Evolutionary conservation across 2,113 vertebrate species (phyloP).

Genomic region (Anguilla japonica): DNA sequence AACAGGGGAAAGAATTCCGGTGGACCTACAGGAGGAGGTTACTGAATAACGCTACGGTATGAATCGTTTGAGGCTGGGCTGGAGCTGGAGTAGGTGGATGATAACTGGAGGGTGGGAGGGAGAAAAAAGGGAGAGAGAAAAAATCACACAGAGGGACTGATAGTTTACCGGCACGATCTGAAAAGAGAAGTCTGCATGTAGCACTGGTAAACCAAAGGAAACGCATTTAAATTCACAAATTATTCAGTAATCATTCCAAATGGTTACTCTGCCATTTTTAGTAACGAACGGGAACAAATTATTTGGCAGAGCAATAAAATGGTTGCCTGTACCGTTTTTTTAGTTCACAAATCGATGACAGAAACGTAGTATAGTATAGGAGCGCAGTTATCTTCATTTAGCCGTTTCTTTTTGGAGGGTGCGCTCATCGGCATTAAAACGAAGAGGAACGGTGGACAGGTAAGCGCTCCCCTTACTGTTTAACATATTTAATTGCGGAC

Average conservation of each 20-base stretch:
- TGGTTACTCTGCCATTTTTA: not conserved
- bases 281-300: not conserved
- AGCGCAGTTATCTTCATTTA: not conserved
- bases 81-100: not conserved
- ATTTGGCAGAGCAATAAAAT: not conserved
- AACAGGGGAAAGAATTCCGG: not conserved
- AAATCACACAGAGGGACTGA: not conserved
- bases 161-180: not conserved
- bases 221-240: not conserved
- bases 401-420: not conserved
- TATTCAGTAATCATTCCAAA: not conserved
- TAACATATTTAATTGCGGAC: not conserved
- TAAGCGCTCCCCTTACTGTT: not conserved
- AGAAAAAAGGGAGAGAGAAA: not conserved
- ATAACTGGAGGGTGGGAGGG: not conserved
- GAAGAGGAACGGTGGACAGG: not conserved
- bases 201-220: not conserved
- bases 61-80: not conserved
- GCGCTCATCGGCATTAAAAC: not conserved
- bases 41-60: not conserved
- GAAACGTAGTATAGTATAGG: not conserved
- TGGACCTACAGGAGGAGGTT: not conserved
- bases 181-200: not conserved
- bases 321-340: not conserved
- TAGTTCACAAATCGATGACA: not conserved